phyloP scores from a whole-genome alignment of 2,888 invertebrate species.

The Drosophila meridiana region DNA sequence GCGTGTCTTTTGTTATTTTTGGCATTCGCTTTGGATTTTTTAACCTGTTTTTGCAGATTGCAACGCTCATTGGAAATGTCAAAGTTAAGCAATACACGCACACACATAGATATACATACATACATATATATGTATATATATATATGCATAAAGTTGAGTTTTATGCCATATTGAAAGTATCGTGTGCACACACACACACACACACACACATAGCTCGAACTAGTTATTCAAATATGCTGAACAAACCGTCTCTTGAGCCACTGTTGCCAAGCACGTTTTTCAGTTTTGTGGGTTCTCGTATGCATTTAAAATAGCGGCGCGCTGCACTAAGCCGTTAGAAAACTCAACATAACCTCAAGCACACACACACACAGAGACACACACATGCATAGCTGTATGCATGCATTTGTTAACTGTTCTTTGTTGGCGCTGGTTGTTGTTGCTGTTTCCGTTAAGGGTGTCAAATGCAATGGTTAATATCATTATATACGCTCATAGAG shows the following conservation, averaged over 20 bases:
- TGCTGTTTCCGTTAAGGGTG: slow-evolving; percentile 48
- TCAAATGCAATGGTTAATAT: slow-evolving; percentile 70
- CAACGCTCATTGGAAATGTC: slow-evolving; percentile 74
- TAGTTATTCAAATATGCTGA: slow-evolving; percentile 80
- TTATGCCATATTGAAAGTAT: slow-evolving; percentile 76
- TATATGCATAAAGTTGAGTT: slow-evolving; percentile 34
- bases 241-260: slow-evolving; percentile 53
- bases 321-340: slow-evolving; percentile 75
- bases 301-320: slow-evolving; percentile 72
- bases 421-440: slow-evolving; percentile 11
- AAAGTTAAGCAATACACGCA: slow-evolving; percentile 73
- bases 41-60: slow-evolving; percentile 78
- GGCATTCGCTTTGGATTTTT: slow-evolving; percentile 65
- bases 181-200: slow-evolving; percentile 44
- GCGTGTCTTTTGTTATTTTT: slow-evolving; percentile 31
- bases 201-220: slow-evolving; percentile 53
- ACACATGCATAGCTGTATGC: slow-evolving; percentile 36
- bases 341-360: slow-evolving; percentile 65
- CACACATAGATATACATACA: slow-evolving; percentile 28
- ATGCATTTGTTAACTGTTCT: slow-evolving; percentile 54
- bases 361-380: slow-evolving; percentile 12
- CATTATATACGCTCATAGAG: slow-evolving; percentile 67
- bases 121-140: slow-evolving; percentile 3
- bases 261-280: slow-evolving; percentile 81
- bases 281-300: slow-evolving; percentile 68